A percentile compares a stretch with the other conserved stretches of the same genome.
phyloP scores from a whole-genome alignment of 2,113 vertebrate genomes.

The Indicator maculatus region DNA sequence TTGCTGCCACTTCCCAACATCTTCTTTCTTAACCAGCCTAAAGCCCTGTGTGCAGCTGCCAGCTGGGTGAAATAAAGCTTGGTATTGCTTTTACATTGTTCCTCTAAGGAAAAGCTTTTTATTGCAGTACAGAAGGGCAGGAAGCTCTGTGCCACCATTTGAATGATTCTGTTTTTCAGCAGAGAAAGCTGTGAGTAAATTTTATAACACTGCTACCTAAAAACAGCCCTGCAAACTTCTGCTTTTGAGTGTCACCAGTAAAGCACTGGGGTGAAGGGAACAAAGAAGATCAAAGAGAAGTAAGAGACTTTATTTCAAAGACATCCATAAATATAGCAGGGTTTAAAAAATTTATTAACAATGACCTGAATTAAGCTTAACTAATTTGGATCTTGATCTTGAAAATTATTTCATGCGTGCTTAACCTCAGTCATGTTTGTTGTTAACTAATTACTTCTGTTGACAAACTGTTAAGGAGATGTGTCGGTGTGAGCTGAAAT shows the following conservation, averaged over 20 bases:
- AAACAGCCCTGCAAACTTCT: slow-evolving; percentile 5
- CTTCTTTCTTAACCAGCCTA: not conserved
- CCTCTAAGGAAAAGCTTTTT: not conserved
- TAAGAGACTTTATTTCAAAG: slow-evolving; percentile 40
- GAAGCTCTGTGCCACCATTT: not conserved
- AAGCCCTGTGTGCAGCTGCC: not conserved
- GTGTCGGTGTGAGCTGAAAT: no score
- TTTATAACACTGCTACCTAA: not conserved
- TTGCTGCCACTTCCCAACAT: not conserved
- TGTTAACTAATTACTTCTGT: slow-evolving; percentile 46
- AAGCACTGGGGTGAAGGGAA: slow-evolving; percentile 23
- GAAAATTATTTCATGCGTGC: slow-evolving; percentile 40
- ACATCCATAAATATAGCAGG: slow-evolving; percentile 12
- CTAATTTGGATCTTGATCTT: slow-evolving; percentile 35
- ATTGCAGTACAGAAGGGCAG: not conserved
- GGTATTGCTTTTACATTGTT: slow-evolving; percentile 22
- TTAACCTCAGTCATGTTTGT: slow-evolving; percentile 25
- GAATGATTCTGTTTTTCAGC: slow-evolving; percentile 20
- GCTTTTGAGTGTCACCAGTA: not conserved
- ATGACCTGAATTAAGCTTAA: slow-evolving; percentile 39
- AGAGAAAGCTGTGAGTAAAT: slow-evolving; percentile 14
- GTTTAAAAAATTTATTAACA: slow-evolving; percentile 50
- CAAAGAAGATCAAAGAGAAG: slow-evolving; percentile 38
- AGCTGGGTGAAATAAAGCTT: slow-evolving; percentile 3
- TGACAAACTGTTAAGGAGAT: slow-evolving; percentile 52